Evolutionary conservation across 2,797 vertebrate species (phyloP).

Genomic region (Anas bernieri): DNA sequence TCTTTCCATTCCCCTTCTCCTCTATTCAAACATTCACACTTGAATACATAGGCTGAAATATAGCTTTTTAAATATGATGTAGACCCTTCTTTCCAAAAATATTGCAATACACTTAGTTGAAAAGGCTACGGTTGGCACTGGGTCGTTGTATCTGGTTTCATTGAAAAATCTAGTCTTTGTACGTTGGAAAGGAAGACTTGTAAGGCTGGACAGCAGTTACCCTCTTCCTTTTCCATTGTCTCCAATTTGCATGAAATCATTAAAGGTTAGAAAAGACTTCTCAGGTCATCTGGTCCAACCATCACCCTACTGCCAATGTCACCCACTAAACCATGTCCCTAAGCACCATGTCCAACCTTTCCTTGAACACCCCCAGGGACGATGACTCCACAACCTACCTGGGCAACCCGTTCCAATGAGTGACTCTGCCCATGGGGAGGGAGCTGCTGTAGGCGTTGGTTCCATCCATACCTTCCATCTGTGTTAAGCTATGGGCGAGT

Average conservation of each 20-base stretch:
- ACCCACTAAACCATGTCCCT: too few relatives aligned
- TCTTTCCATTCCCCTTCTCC: background rate
- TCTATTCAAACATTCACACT: background rate
- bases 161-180: background rate
- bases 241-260: background rate
- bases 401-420: too few relatives aligned
- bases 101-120: background rate
- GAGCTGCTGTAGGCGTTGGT: background rate
- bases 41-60: background rate
- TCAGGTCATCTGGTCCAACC: too few relatives aligned
- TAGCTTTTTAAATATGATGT: background rate
- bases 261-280: too few relatives aligned
- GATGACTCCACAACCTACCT: too few relatives aligned
- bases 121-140: background rate
- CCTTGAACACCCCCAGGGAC: too few relatives aligned
- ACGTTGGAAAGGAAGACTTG: background rate
- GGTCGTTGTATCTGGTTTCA: background rate
- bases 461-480: background rate
- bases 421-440: too few relatives aligned
- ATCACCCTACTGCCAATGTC: too few relatives aligned
- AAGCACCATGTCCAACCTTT: too few relatives aligned
- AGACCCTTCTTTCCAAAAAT: background rate
- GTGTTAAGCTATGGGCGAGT: background rate
- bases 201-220: background rate
- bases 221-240: background rate